Evolutionary conservation across 2,888 invertebrate species (phyloP), one percentile per base, ranked within the genome.

Genomic region (Monoplex corrugatus): DNA sequence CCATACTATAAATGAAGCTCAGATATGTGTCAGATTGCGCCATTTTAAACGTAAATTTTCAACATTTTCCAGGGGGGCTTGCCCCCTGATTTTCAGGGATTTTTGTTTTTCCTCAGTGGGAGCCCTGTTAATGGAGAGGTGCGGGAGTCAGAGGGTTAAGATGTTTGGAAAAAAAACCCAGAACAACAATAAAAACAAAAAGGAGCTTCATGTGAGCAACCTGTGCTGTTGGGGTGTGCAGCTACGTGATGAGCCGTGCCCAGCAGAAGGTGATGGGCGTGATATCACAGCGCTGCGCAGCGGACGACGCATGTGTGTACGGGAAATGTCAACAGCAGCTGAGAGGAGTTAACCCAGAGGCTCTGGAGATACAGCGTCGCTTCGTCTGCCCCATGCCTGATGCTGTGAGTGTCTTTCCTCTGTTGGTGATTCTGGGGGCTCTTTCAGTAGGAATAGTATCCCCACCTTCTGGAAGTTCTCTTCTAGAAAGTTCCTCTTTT

Each of bases 301-400:
- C 87, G n/a, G 93, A 94, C 32, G 95, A 95, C 89, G 86, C 91
- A n/a, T 57, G 82, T 0, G 89, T 95, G 50, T 89, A 92, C 6
- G 87, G 91, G 0, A 95, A 94, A 91, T 93, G 94, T 91, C 89
- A 89, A 44, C 91, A 92, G 28, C 88, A 90, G 83, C 91, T 95
- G 28, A 90, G 90, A 44, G 91, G 92, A 80, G 90, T 95, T 16
- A 94, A 93, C 0, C 91, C 94, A 8, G 93, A 94, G 83, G 93
- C 94, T 87, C 93, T 96, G 32, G 94, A 94, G 28, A 94, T 95
- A 23, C 90, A 91, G 13, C 91, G 91, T 80, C 90, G 93, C 44
- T 95, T 96, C 89, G 93, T 93, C 82, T 95, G 95, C 92, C 94
- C 94, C n/a, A 90, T 95, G 10, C 94, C 94, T 6, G 90, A 92